Conservation (phyloP, 2,888 invertebrate genomes). For the Pogonocherus hispidulus region DNA sequence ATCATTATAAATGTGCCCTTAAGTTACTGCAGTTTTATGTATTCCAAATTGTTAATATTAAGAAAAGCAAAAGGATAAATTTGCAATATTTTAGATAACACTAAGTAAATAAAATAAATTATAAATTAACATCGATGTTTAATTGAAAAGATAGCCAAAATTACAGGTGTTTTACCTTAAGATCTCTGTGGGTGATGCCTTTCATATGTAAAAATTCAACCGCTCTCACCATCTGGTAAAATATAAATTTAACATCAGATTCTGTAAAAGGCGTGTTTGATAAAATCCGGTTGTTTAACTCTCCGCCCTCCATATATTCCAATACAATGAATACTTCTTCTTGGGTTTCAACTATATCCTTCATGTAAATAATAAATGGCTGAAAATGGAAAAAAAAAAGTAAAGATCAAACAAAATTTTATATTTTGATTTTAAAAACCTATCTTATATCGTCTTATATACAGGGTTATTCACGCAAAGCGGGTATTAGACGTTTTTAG, state of each 20-base stretch:
- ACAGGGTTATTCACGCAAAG: too few species aligned
- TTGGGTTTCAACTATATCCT: constrained; percentile 83
- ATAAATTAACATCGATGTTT: too few species aligned
- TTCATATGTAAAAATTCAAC: constrained; percentile 87
- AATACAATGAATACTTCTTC: constrained; percentile 86
- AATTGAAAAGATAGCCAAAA: neutral
- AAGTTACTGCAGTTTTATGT: too few species aligned
- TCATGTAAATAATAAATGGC: constrained; percentile 87
- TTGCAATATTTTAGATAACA: too few species aligned
- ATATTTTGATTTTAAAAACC: too few species aligned
- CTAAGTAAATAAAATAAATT: too few species aligned
- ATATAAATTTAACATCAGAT: constrained; percentile 79
- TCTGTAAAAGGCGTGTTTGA: constrained; percentile 75
- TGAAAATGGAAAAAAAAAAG: constrained; percentile 62
- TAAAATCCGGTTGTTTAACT: constrained; percentile 82
- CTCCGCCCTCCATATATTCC: constrained; percentile 92
- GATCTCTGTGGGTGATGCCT: constrained; percentile 83
- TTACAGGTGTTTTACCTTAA: constrained; percentile 72
- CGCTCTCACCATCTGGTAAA: constrained; percentile 88
- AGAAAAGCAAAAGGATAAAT: too few species aligned
- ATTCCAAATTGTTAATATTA: too few species aligned
- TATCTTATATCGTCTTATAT: too few species aligned
- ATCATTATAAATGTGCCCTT: too few species aligned
- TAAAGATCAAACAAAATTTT: too few species aligned
- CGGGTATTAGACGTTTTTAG: too few species aligned